Percentiles rank a stretch among this genome's conserved stretches.
phyloP scores from a whole-genome alignment of 1,140 invertebrate genomes.

The Zaprionus lachaisei region DNA sequence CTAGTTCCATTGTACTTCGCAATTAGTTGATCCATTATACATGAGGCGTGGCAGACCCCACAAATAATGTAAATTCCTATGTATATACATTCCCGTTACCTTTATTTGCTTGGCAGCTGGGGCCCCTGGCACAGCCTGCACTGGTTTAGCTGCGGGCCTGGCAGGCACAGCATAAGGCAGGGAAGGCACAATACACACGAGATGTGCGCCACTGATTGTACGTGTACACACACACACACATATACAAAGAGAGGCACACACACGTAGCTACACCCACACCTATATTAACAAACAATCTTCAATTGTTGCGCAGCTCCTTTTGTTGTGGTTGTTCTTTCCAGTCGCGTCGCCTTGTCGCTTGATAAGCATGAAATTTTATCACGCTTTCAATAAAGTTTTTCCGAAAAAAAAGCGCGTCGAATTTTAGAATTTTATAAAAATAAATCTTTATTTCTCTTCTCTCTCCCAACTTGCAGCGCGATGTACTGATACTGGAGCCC shows the following conservation, averaged over 20 bases:
- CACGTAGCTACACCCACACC: conserved; percentile 7
- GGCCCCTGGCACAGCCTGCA: no score
- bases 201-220: conserved; percentile 50
- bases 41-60: no score
- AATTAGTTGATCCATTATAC: no score
- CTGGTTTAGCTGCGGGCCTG: no score
- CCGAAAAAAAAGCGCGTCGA: conserved; percentile 42
- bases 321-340: conserved; percentile 37
- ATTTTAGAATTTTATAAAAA: conserved; percentile 18
- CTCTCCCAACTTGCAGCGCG: conserved; percentile 86
- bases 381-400: conserved; percentile 75
- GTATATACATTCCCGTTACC: no score
- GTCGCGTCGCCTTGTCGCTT: conserved; percentile 42
- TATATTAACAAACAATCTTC: conserved; percentile 31
- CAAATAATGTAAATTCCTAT: no score
- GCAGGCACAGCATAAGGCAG: background rate
- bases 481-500: conserved; percentile 90
- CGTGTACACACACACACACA: conserved; percentile 24
- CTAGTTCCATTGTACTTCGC: no score
- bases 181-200: conserved; percentile 20
- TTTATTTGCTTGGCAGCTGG: no score
- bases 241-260: background rate
- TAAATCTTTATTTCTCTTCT: conserved; percentile 17
- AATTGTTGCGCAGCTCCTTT: conserved; percentile 53
- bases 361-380: conserved; percentile 65